Evolutionary conservation across 2,113 vertebrate species (phyloP).

Genomic region (Orycteropus afer): DNA sequence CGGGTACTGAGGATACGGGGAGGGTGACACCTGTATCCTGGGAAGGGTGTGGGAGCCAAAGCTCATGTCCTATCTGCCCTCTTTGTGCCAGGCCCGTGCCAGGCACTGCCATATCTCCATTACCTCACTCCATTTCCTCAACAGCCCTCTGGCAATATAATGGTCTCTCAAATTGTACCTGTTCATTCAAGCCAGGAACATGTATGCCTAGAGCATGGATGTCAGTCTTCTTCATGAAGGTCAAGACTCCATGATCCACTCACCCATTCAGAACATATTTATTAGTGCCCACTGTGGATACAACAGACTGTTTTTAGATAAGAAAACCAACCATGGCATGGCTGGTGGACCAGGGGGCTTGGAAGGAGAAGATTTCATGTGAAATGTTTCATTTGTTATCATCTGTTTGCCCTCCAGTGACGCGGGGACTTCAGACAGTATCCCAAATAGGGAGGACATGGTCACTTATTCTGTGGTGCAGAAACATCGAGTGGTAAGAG

Average conservation of each 20-base stretch:
- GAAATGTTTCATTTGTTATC: background rate
- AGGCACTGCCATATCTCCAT: background rate
- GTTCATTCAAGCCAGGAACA: background rate
- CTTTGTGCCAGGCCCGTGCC: background rate
- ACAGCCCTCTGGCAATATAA: no score
- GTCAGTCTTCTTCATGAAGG: background rate
- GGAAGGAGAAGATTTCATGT: background rate
- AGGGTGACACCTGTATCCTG: background rate
- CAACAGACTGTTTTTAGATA: background rate
- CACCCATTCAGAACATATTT: background rate
- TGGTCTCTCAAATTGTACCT: background rate
- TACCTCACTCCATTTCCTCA: background rate
- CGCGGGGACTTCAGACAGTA: background rate
- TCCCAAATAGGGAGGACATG: background rate
- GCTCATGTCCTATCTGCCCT: accelerated
- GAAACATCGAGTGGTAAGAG: constrained; percentile 55
- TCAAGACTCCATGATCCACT: accelerated
- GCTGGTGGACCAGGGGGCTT: background rate
- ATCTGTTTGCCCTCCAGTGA: constrained; percentile 26
- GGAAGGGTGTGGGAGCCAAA: background rate
- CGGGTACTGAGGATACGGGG: constrained; percentile 17
- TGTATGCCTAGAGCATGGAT: background rate
- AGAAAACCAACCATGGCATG: background rate
- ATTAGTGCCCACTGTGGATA: background rate
- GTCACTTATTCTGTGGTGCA: constrained; percentile 73